Evolutionary conservation across 2,888 invertebrate genomes (phyloP).

Genomic region (Hyles lineata): DNA sequence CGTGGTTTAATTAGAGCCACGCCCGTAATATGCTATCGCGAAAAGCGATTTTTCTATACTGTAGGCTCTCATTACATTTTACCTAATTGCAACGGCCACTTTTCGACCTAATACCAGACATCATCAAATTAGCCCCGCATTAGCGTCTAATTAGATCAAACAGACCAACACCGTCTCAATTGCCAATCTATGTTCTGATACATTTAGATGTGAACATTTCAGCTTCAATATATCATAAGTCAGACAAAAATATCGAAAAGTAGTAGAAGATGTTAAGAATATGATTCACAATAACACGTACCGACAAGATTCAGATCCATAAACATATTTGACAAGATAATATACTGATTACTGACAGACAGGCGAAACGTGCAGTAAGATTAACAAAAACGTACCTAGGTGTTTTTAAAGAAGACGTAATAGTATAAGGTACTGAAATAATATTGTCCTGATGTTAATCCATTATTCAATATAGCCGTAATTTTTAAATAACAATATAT

Average conservation of each 20-base stretch:
- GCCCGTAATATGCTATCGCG: conserved; percentile 55
- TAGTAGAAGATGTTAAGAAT: background rate
- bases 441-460: background rate
- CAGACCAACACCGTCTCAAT: background rate
- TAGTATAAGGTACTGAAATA: background rate
- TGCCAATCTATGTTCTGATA: background rate
- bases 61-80: conserved; percentile 59
- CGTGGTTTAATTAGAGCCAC: conserved; percentile 66
- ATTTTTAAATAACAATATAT: no score
- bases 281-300: background rate
- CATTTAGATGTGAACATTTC: background rate
- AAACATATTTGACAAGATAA: conserved; percentile 5
- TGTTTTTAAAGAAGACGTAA: background rate
- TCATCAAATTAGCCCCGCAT: conserved; percentile 44
- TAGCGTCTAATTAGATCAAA: conserved; percentile 37
- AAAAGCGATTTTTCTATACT: conserved; percentile 54
- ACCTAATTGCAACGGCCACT: conserved; percentile 47
- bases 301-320: background rate
- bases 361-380: background rate
- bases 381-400: background rate
- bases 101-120: conserved; percentile 42
- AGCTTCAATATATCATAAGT: background rate
- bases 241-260: background rate
- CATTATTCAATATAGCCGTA: no score
- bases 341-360: background rate